Conservation (phyloP, 2,113 vertebrate species). For the Nycticryphes semicollaris region DNA sequence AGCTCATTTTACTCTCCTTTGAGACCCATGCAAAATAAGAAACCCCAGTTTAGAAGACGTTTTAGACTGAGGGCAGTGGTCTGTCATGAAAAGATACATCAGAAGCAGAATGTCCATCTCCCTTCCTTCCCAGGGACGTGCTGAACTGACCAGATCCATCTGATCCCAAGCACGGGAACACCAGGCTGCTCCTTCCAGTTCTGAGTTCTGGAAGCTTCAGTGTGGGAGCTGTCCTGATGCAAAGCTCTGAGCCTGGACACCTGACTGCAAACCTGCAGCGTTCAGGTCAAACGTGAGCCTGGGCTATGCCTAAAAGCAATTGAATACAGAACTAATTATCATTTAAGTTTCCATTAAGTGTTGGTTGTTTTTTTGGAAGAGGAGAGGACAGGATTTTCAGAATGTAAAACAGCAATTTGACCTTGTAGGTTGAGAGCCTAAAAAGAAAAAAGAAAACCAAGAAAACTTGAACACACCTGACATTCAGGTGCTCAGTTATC, state of each 20-base stretch:
- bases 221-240: background rate
- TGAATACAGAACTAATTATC: background rate
- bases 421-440: accelerated
- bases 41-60: background rate
- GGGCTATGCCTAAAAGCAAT: background rate
- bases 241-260: background rate
- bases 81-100: background rate
- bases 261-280: background rate
- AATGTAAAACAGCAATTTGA: background rate
- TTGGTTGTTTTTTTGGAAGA: background rate
- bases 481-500: background rate
- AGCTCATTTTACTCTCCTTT: background rate
- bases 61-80: background rate
- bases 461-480: background rate
- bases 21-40: background rate
- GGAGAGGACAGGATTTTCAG: background rate
- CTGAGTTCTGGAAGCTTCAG: background rate
- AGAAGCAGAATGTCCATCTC: background rate
- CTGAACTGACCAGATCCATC: background rate
- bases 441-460: background rate
- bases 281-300: background rate
- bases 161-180: background rate
- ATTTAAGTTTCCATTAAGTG: background rate
- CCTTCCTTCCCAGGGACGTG: background rate
- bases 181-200: background rate